These are phyloP conservation scores for Cricetomys ansorgei DNA, from an alignment of 2,113 vertebrate species.

Conservation along the genomic window DNA sequence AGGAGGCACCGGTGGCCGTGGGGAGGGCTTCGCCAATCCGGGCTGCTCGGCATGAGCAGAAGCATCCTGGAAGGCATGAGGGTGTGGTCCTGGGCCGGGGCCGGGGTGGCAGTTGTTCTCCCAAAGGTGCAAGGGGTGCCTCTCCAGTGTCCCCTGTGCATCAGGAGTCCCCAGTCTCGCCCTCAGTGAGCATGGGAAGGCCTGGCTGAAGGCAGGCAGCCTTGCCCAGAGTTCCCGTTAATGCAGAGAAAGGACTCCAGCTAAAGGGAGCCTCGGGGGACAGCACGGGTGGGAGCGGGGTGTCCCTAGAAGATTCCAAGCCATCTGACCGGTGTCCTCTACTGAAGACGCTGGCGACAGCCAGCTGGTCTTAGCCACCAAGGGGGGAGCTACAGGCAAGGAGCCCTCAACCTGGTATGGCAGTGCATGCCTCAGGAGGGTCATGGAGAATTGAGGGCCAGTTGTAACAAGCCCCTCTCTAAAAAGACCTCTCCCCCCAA, in stretches of 20 bases:
- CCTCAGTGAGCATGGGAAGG: neutral
- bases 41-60: neutral
- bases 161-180: neutral
- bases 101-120: no score
- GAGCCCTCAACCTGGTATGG: neutral
- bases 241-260: neutral
- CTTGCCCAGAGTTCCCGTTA: neutral
- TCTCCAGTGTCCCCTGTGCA: neutral
- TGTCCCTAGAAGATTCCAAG: neutral
- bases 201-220: neutral
- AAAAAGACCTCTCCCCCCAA: neutral
- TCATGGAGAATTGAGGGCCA: neutral
- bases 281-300: neutral
- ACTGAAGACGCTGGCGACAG: neutral
- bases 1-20: fast-evolving
- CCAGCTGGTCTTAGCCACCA: neutral
- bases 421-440: neutral
- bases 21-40: neutral
- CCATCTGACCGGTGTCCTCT: neutral
- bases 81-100: neutral
- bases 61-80: no score
- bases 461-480: neutral
- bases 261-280: neutral
- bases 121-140: neutral
- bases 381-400: neutral